Evolutionary conservation across 2,797 vertebrate species (phyloP), one percentile per base, ranked within the genome.

Genomic region (Cyprinella venusta): DNA sequence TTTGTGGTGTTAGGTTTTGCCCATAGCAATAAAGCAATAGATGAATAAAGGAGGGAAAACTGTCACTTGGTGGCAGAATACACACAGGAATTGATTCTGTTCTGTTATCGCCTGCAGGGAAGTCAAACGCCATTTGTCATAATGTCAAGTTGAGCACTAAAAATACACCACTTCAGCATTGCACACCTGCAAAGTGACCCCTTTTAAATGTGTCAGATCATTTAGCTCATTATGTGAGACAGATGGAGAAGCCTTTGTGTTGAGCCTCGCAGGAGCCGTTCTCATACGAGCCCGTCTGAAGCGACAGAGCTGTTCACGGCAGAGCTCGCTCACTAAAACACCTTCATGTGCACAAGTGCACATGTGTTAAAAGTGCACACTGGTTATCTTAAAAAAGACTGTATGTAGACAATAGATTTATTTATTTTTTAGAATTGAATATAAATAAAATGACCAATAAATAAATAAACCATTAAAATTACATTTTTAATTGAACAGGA

Each of bases 101-200:
- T 68, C 40, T 69, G 74, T 50, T 77, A 77, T 76, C 76, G 87
- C 87, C 86, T 40, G 71, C 59, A 86, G 87, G 84, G 56, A 86
- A 83, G 54, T 72, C 40, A 80, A 74, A 77, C 84, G 78, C 81
- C 79, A 87, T 85, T 84, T 76, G 79, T 88, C 86, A 87, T 82
- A 61, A 80, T 84, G 82, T 84, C 86, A 86, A 80, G 81, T 61
- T 76, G 56, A 65, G 24, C 82, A 61, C 88, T 88, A 88, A 88
- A 88, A 88, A 88, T 88, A 86, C 80, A 85, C 48, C 63, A 65
- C 54, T 81, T 82, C 40, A 72, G 76, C 83, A 83, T 33, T 50
- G 64, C 68, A 63, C 54, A 65, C 75, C 71, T 75, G 76, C 75
- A 78, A 84, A 84, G 80, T 87, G 83, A 87, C 86, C 80, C 82